These are phyloP conservation scores for Microtus montanus DNA, from an alignment of 2,113 vertebrate genomes.

Conservation along the genomic window DNA sequence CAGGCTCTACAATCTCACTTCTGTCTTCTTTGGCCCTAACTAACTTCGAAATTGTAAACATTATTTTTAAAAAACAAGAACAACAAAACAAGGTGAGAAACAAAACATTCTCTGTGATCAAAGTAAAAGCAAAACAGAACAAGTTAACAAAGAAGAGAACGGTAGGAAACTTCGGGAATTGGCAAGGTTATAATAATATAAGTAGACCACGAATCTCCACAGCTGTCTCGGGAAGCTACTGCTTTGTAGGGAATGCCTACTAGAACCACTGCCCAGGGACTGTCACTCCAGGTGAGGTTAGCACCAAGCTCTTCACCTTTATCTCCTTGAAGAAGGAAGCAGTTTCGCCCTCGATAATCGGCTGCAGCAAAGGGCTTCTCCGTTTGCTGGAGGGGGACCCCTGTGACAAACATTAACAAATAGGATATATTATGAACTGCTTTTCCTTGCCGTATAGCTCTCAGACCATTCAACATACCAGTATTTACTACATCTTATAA, in stretches of 20 bases:
- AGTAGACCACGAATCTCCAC: constrained; percentile 53
- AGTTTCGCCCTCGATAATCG: constrained; percentile 99
- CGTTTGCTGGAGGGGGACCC: constrained; percentile 99
- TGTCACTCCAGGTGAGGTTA: constrained; percentile 54
- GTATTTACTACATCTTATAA: background rate
- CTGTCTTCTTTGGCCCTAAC: background rate
- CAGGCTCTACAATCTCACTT: constrained; percentile 27
- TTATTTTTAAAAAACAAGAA: background rate
- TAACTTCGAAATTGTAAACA: background rate
- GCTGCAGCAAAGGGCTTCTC: constrained; percentile 98
- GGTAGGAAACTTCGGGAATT: constrained; percentile 67
- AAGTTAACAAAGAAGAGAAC: background rate
- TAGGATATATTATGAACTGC: constrained; percentile 85
- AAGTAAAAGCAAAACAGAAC: constrained; percentile 48
- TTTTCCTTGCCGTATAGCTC: constrained; percentile 67
- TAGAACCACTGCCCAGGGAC: constrained; percentile 80
- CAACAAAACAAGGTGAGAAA: background rate
- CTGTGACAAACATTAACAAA: constrained; percentile 92
- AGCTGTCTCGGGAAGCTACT: constrained; percentile 70
- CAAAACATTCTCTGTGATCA: background rate
- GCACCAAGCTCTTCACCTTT: constrained; percentile 92
- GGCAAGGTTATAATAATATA: too few relatives aligned
- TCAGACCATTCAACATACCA: background rate
- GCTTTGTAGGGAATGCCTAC: constrained; percentile 73
- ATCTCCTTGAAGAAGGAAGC: constrained; percentile 99